Conservation (phyloP, 2,888 invertebrate genomes). For the Athalia rosae region DNA sequence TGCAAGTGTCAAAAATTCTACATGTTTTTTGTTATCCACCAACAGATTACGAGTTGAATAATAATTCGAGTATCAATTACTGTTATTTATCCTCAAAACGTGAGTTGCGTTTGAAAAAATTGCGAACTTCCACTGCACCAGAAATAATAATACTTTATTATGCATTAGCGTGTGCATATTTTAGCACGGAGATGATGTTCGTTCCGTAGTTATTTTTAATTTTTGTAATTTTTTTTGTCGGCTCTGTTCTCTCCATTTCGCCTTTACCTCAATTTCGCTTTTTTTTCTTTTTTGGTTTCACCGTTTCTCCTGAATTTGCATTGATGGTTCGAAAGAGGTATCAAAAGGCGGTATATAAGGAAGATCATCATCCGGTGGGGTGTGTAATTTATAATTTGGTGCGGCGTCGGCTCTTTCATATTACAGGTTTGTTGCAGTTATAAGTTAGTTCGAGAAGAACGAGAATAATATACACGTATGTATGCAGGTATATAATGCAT, state of each 20-base stretch:
- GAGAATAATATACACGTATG: neutral
- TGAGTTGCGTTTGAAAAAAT: too few relatives aligned
- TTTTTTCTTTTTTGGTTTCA: neutral
- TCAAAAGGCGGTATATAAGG: neutral
- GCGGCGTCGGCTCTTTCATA: slow-evolving; percentile 44
- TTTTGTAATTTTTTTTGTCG: neutral
- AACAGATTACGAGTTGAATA: neutral
- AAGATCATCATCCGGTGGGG: neutral
- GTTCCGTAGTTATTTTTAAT: neutral
- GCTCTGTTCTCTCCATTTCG: neutral
- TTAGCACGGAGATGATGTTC: slow-evolving; percentile 11
- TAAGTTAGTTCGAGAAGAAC: neutral
- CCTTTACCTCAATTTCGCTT: neutral
- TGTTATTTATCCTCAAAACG: too few relatives aligned
- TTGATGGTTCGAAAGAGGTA: neutral
- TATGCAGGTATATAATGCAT: neutral
- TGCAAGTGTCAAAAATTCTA: neutral
- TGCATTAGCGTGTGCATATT: slow-evolving; percentile 1
- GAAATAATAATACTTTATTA: neutral
- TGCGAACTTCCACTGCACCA: too few relatives aligned
- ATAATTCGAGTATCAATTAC: too few relatives aligned
- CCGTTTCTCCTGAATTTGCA: slow-evolving; percentile 8
- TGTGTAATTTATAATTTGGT: slow-evolving; percentile 44
- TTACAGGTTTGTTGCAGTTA: slow-evolving; percentile 27
- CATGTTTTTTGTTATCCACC: neutral